Evolutionary conservation across 2,113 vertebrate species (phyloP), one percentile per base, ranked within the genome.

Genomic region (Nothocercus julius): DNA sequence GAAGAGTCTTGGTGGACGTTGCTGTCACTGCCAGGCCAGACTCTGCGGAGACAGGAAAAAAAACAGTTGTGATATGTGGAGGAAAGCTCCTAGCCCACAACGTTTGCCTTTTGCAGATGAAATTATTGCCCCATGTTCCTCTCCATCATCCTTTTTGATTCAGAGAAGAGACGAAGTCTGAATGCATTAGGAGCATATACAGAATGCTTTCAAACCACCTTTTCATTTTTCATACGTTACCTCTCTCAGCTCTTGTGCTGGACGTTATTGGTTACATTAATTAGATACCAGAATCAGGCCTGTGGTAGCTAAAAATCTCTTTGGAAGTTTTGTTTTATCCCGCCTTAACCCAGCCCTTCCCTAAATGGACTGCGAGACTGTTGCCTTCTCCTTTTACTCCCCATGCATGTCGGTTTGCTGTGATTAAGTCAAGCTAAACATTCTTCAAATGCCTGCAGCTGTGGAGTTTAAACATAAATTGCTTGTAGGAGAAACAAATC

Each of bases 401-500:
- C 42, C 82, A 8, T 69, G n/a, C 64, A 22, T 58, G 27, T 53
- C 77, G 30, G 20, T 89, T 92, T 95, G 69, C 87, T 30, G 12
- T 96, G 89, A 93, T 97, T 95, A 96, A 96, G 92, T 96, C 69
- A 79, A 90, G 40, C 40, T 96, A 90, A 94, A 81, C 82, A 92
- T 96, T 96, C 94, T 97, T 97, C 88, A 94, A 67, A 94, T n/a
- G 30, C 93, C 87, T 93, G 54, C 75, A 92, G 87, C 89, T 96
- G 94, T 95, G 66, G 89, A 97, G 96, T 97, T 97, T 96, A 95
- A 96, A 93, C 64, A 49, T 94, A 96, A 96, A 97, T 97, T 97
- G 84, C 89, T 97, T 97, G 70, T 90, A 94, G 89, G 90, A 96
- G 96, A 97, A 98, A 96, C 89, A 97, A 97, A 96, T 97, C 94